Evolutionary conservation across 2,888 invertebrate species (phyloP), one percentile per base, ranked within the genome.

Genomic region (Petrolisthes manimaculis): DNA sequence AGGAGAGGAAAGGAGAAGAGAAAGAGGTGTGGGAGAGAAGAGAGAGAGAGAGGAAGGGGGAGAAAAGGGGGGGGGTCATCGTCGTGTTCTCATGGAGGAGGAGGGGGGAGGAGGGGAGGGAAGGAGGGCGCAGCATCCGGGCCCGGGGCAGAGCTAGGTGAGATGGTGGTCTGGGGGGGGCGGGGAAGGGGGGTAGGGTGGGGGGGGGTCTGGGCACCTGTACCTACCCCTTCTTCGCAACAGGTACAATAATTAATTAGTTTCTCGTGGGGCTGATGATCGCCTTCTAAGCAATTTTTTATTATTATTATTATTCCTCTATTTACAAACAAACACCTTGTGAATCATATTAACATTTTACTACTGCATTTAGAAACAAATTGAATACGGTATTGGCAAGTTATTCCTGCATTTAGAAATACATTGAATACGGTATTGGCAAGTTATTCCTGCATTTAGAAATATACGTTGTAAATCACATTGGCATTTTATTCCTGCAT

Each of bases 91-190:
- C 78, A 37, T 56, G 51, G 21, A 37, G 54, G n/a, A n/a, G n/a
- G n/a, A n/a, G n/a, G n/a, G n/a, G 56, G 85, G 53, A 69, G 79
- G 51, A 79, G 85, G 67, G 21, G 81, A 71, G 78, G 84, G 55
- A 18, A 21, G 77, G 75, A 37, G 86, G 89, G 79, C 54, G 78
- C 86, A 84, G 83, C 89, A 89, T 89, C 89, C 89, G 89, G 89
- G 89, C 89, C 89, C 56, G 82, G 89, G 89, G 89, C 89, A 75
- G 81, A 69, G 56, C 85, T 81, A 56, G 61, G 83, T 56, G 61
- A 67, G 71, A 80, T 54, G 85, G 69, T 37, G n/a, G 37, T 37
- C 37, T 37, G 71, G 51, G 71, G 74, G 74, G 21, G 67, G 69
- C 3, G 24, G 77, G n/a, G n/a, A 51, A n/a, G n/a, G n/a, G 79